Base-by-base conservation (phyloP, 2,113 vertebrate genomes). In the Charina bottae region DNA sequence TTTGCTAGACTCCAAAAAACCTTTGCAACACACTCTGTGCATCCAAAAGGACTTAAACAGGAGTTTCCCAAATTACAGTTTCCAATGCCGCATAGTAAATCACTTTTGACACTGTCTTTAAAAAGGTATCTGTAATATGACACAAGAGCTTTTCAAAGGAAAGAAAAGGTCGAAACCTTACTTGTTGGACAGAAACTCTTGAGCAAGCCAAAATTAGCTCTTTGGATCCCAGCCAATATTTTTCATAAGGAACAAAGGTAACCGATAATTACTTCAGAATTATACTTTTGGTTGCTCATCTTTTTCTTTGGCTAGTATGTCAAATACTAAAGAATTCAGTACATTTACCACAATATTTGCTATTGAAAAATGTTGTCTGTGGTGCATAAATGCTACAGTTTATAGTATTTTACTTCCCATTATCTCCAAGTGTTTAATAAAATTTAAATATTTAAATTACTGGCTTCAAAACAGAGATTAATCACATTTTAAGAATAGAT, bases 271-370 rank as follows among this genome's bases (percentile, higher is more conserved):
- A 94, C 93, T 86, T 94, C 90, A 83, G 9, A 90, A 28, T 92
- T 90, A 90, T 5, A 60, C 62, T 96, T 96, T 94, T 96, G 93
- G 96, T 96, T 97, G 94, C 96, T 95, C 84, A 87, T 93, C 92
- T 64, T 95, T 96, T 97, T 97, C 97, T 98, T 98, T 98, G 98
- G 97, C 97, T 98, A 93, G 92, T 92, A 96, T 96, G 94, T 97
- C 95, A 97, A 97, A 97, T 95, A 96, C 96, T 96, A 97, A 97
- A 97, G 95, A 97, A 97, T 96, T 96, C 94, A 89, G 95, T 96
- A 96, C 94, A 96, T 97, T 96, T 97, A 96, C 93, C 93, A 92
- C 89, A 94, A 94, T 83, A 94, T 93, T 94, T 95, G 95, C 96
- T 97, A 95, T 92, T 96, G 95, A 94, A 96, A 96, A 96, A 89